Percentiles rank a stretch among this genome's conserved stretches.
Conservation (phyloP, 2,113 vertebrate genomes). For the Mastomys natalensis region DNA sequence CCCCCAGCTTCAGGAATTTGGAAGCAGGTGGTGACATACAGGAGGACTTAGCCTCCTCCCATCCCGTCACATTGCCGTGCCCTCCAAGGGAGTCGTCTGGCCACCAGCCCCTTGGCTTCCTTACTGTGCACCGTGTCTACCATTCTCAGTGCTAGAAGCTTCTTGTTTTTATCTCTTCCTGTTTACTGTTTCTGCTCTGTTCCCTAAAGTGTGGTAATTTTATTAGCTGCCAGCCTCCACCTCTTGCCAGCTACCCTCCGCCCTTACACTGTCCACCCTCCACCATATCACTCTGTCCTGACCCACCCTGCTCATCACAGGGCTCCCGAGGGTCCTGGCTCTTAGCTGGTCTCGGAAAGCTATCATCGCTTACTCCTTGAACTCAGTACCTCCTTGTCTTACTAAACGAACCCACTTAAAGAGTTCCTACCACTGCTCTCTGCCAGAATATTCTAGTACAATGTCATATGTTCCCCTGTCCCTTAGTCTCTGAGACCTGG, state of each 20-base stretch:
- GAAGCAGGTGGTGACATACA: neutral
- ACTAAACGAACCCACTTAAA: neutral
- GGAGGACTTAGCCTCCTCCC: neutral
- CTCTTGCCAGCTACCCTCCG: neutral
- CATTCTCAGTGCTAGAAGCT: neutral
- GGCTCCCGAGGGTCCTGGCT: neutral
- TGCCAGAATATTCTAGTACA: neutral
- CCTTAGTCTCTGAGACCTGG: neutral
- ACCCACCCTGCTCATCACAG: neutral
- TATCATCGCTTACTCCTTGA: neutral
- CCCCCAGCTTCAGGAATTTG: neutral
- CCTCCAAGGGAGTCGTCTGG: neutral
- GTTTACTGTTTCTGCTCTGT: neutral
- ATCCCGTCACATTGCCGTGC: rapidly evolving
- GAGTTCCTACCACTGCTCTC: neutral
- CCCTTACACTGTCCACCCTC: too few relatives aligned
- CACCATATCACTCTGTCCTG: neutral
- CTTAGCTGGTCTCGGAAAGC: neutral
- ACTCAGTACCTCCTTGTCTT: neutral
- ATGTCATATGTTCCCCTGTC: neutral
- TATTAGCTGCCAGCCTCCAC: neutral
- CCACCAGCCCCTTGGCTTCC: rapidly evolving
- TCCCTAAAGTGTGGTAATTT: neutral
- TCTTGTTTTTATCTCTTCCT: neutral
- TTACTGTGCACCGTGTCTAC: neutral